Conservation (phyloP, 2,888 invertebrate genomes). For the Drosophila buzzatii region DNA sequence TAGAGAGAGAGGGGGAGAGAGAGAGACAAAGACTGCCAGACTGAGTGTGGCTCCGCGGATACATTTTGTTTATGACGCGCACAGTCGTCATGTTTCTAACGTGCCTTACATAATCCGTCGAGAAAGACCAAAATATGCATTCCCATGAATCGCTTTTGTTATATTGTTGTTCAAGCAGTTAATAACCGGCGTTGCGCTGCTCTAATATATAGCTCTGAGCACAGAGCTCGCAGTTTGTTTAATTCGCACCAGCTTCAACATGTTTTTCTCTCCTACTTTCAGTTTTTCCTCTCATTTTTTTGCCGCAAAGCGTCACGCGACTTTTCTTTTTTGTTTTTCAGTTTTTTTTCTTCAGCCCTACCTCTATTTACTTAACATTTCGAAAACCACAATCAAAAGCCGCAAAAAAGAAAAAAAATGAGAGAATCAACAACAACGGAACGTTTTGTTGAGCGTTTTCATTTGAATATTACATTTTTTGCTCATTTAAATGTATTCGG, state of each 20-base stretch:
- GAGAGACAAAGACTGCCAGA: background rate
- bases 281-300: background rate
- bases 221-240: background rate
- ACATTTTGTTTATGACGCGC: conserved; percentile 27
- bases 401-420: background rate
- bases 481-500: background rate
- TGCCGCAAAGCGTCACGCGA: conserved; percentile 3
- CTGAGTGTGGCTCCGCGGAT: conserved; percentile 19
- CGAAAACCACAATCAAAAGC: conserved; percentile 10
- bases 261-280: background rate
- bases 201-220: background rate
- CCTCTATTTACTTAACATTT: conserved; percentile 6
- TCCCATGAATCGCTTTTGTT: conserved; percentile 20
- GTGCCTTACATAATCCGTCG: conserved; percentile 18
- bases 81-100: conserved; percentile 26
- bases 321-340: background rate
- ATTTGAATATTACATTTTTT: background rate
- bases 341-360: background rate
- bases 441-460: background rate
- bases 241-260: conserved; percentile 4
- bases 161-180: conserved; percentile 12
- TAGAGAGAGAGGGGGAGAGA: background rate
- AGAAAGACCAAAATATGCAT: conserved; percentile 7
- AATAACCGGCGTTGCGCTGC: conserved; percentile 14
- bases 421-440: background rate